A percentile compares a stretch with the other conserved stretches of the same genome.
Conservation (phyloP, 2,797 vertebrate genomes). For the Poecilia gillii region DNA sequence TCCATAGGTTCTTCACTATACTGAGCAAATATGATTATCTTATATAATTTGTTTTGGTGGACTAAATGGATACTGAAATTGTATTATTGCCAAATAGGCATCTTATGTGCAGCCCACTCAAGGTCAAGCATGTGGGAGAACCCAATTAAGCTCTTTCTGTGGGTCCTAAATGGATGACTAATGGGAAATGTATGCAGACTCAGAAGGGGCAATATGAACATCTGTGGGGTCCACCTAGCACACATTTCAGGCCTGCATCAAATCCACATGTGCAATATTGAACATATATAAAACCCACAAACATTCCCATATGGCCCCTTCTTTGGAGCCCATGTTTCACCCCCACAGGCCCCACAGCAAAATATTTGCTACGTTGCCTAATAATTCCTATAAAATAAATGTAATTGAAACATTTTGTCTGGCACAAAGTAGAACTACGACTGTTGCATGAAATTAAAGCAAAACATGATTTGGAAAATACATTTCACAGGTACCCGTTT, state of each 20-base stretch:
- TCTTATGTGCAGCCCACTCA: not conserved
- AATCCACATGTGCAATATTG: not conserved
- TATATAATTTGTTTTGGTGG: not conserved
- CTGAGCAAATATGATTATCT: not conserved
- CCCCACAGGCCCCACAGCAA: not conserved
- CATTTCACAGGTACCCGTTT: too few relatives aligned
- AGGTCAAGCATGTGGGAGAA: constrained; percentile 2
- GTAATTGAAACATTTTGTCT: not conserved
- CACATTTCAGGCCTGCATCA: not conserved
- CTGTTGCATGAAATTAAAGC: too few relatives aligned
- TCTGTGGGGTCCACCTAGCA: not conserved
- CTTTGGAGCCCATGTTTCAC: not conserved
- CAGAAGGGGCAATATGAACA: not conserved
- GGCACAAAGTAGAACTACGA: too few relatives aligned
- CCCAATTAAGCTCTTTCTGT: not conserved
- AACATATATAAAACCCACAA: not conserved
- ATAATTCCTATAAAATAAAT: not conserved
- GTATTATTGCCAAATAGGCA: not conserved
- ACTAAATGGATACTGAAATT: not conserved
- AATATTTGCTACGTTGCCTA: not conserved
- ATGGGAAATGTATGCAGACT: not conserved
- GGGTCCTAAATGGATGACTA: not conserved
- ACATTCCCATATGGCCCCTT: constrained; percentile 2
- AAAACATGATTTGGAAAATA: too few relatives aligned
- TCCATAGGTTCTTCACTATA: not conserved